These are phyloP conservation scores for Epinotia demarniana DNA, from an alignment of 2,888 invertebrate genomes.

Conservation along the genomic window DNA sequence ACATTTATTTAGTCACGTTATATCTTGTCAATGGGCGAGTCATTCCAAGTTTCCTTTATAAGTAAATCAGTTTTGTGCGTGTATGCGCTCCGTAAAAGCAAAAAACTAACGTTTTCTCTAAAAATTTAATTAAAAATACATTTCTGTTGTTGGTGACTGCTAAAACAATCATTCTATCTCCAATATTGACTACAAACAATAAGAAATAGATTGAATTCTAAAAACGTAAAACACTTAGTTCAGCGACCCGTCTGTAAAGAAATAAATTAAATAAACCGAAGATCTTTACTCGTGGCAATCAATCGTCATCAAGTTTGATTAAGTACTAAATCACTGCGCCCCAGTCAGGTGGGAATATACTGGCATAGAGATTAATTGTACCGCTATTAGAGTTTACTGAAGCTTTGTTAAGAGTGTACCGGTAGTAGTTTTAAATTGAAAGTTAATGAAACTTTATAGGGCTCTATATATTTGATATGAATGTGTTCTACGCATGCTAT, in stretches of 20 bases:
- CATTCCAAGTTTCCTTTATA: too few relatives aligned
- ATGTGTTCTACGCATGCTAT: too few relatives aligned
- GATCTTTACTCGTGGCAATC: conserved; percentile 14
- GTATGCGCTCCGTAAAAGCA: too few relatives aligned
- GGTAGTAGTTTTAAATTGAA: background rate
- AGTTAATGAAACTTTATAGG: background rate
- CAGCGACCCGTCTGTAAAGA: conserved; percentile 3
- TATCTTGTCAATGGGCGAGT: too few relatives aligned
- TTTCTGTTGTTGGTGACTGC: background rate
- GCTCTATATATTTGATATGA: too few relatives aligned
- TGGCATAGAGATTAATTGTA: conserved; percentile 2
- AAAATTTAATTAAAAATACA: background rate
- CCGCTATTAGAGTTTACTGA: conserved; percentile 11
- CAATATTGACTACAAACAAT: conserved; percentile 1
- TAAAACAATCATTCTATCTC: background rate
- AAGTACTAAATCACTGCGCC: conserved; percentile 31
- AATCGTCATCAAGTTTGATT: conserved; percentile 38
- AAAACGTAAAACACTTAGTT: conserved; percentile 20
- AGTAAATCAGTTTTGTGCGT: too few relatives aligned
- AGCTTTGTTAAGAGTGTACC: conserved; percentile 6
- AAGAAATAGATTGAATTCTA: conserved; percentile 9
- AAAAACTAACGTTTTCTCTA: too few relatives aligned
- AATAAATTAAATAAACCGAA: conserved; percentile 25
- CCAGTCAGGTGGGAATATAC: too few relatives aligned
- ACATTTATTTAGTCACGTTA: too few relatives aligned